Conservation (phyloP, 1,140 invertebrate genomes). For the Zaprionus kolodkinae region DNA sequence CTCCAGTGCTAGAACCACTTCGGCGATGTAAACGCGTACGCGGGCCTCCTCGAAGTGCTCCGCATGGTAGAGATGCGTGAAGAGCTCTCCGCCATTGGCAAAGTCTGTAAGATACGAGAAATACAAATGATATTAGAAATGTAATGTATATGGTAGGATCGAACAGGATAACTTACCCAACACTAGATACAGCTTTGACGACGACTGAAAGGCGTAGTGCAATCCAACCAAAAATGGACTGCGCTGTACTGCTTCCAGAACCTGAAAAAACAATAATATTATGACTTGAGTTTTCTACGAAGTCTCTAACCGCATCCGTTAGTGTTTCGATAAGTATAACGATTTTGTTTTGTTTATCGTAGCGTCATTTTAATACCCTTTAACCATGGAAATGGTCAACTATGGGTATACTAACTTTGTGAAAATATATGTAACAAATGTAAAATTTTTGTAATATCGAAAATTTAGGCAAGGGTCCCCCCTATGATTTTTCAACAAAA, state of each 20-base stretch:
- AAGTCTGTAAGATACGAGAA: constrained; percentile 90
- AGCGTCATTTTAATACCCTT: not conserved
- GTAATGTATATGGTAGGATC: not conserved
- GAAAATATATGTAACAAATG: too few species aligned
- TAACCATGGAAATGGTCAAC: too few species aligned
- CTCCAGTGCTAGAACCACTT: constrained; percentile 95
- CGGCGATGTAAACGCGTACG: constrained; percentile 95
- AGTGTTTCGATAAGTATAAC: not conserved
- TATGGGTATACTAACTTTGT: too few species aligned
- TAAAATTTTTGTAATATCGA: too few species aligned
- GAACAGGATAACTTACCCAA: constrained; percentile 88
- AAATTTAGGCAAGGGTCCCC: not conserved
- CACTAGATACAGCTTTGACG: constrained; percentile 95
- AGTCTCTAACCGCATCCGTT: not conserved
- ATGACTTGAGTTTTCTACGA: too few species aligned
- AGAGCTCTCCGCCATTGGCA: constrained; percentile 96
- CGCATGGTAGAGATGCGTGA: constrained; percentile 95
- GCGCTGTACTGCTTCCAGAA: constrained; percentile 94
- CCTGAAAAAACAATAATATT: constrained; percentile 83
- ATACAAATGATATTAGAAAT: constrained; percentile 17
- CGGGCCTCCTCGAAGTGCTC: constrained; percentile 94
- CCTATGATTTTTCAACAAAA: too few species aligned
- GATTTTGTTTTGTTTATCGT: constrained; percentile 24
- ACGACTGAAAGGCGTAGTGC: constrained; percentile 97
- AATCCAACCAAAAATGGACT: constrained; percentile 96